phyloP scores from a whole-genome alignment of 2,888 invertebrate species.

The Drosophila emarginata region DNA sequence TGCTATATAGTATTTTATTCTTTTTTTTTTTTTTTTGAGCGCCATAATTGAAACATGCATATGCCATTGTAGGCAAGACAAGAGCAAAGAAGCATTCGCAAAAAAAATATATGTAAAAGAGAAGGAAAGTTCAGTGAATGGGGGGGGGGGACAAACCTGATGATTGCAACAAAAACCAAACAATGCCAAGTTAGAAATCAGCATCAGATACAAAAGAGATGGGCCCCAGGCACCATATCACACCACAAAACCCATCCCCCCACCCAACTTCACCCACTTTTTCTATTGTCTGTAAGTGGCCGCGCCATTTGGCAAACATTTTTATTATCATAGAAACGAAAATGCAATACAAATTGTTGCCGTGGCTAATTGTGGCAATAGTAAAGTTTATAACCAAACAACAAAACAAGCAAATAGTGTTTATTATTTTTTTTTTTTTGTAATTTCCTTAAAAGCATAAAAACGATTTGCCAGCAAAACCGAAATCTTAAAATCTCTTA shows the following conservation, averaged over 20 bases:
- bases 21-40: conserved; percentile 52
- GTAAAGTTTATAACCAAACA: conserved; percentile 71
- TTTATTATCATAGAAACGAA: conserved; percentile 59
- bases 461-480: conserved; percentile 68
- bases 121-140: conserved; percentile 11
- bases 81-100: not conserved
- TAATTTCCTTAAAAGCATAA: conserved; percentile 74
- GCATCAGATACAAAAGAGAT: conserved; percentile 50
- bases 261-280: conserved; percentile 33
- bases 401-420: conserved; percentile 24
- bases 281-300: conserved; percentile 46
- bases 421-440: conserved; percentile 25
- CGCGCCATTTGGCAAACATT: conserved; percentile 71
- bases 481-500: conserved; percentile 38
- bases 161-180: conserved; percentile 70
- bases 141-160: conserved; percentile 19
- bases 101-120: not conserved
- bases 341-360: conserved; percentile 57
- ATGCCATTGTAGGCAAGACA: conserved; percentile 66
- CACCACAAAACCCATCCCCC: conserved; percentile 23
- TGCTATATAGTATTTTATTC: conserved; percentile 11
- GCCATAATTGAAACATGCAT: conserved; percentile 77
- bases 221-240: conserved; percentile 47
- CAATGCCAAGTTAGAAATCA: conserved; percentile 72
- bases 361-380: conserved; percentile 66